phyloP scores from a whole-genome alignment of 2,888 invertebrate species.

The Alcis repandata region DNA sequence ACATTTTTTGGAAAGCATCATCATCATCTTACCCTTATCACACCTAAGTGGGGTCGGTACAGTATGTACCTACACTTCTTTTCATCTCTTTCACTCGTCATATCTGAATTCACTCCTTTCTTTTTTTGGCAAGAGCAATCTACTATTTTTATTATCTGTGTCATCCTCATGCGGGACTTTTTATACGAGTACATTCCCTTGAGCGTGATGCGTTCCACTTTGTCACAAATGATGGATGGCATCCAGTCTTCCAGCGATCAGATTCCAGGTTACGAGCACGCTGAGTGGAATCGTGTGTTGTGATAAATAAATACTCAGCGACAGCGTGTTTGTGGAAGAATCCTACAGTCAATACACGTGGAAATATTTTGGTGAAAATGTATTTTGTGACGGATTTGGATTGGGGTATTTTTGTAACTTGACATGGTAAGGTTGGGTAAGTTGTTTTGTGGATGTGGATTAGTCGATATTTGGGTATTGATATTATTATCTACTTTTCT shows the following conservation, averaged over 20 bases:
- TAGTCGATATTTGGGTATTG: no score
- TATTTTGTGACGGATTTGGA: background rate
- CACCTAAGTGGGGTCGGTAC: no score
- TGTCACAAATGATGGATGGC: constrained; percentile 19
- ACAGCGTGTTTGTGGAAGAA: background rate
- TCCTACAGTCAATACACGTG: background rate
- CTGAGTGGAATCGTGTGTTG: constrained; percentile 20
- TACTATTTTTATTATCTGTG: no score
- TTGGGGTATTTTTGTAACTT: background rate
- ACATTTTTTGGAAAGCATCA: no score
- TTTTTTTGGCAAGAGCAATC: no score
- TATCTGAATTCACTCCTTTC: no score
- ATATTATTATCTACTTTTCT: no score
- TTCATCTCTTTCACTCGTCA: no score
- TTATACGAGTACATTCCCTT: background rate
- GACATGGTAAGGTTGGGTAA: background rate
- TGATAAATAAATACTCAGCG: constrained; percentile 1
- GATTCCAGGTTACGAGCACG: constrained; percentile 2
- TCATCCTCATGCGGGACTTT: background rate
- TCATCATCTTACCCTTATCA: no score
- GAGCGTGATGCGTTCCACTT: constrained; percentile 16
- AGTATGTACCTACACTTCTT: no score
- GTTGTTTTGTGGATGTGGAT: no score
- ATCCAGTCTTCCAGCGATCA: constrained; percentile 15
- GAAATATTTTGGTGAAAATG: background rate